Evolutionary conservation across 53 echinoderm and acorn worm species (phyloP).

Genomic region (Crossaster papposus): DNA sequence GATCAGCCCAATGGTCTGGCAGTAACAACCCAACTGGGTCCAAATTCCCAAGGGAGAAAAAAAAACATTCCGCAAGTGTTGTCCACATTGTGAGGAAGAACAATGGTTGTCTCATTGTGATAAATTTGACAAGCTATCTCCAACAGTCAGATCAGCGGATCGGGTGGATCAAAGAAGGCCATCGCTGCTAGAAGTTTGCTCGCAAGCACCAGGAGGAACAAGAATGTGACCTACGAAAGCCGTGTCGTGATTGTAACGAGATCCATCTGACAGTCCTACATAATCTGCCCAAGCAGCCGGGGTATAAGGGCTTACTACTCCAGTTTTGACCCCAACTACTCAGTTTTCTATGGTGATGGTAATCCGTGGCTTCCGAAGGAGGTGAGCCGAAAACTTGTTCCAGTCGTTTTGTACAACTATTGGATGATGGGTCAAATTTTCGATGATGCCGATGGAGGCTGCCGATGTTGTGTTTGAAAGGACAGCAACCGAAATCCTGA

Average conservation of each 20-base stretch:
- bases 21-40: too few species aligned
- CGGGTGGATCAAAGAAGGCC: too few species aligned
- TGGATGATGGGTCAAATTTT: conserved; percentile 15
- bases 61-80: too few species aligned
- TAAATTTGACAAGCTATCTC: too few species aligned
- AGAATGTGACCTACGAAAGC: background rate
- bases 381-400: conserved; percentile 28
- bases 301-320: conserved; percentile 19
- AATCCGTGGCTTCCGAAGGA: conserved; percentile 17
- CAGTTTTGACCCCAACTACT: conserved; percentile 2
- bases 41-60: too few species aligned
- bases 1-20: too few species aligned
- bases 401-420: background rate
- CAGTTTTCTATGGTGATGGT: conserved; percentile 17
- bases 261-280: conserved; percentile 9
- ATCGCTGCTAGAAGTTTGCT: too few species aligned
- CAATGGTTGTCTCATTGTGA: too few species aligned
- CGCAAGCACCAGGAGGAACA: conserved; percentile 4
- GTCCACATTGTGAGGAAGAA: too few species aligned
- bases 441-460: conserved; percentile 12
- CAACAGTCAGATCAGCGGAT: too few species aligned
- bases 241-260: conserved; percentile 2
- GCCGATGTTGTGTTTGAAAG: background rate
- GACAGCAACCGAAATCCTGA: background rate
- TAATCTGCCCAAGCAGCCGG: conserved; percentile 2